A percentile compares a stretch with the other conserved stretches of the same genome.
These are phyloP conservation scores for Crossaster papposus DNA, from an alignment of 53 echinoderm and acorn worm genomes.

Conservation along the genomic window DNA sequence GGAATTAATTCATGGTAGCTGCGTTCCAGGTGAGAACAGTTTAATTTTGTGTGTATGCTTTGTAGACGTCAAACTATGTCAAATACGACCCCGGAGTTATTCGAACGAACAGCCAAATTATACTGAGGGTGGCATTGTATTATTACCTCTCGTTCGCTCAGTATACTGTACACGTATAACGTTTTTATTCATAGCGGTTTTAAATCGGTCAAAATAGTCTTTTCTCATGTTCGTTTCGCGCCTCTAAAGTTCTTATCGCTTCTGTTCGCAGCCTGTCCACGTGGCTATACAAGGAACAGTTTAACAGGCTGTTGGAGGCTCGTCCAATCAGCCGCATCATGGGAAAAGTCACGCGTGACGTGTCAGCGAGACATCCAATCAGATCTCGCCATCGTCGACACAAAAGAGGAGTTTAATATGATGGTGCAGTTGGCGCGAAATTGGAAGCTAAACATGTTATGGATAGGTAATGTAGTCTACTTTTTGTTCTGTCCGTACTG, in stretches of 20 bases:
- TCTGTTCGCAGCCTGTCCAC: conserved; percentile 17
- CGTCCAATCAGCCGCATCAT: neutral
- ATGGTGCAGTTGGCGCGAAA: neutral
- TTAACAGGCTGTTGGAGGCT: neutral
- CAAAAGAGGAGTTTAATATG: neutral
- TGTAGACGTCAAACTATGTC: neutral
- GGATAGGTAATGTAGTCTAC: conserved; percentile 30
- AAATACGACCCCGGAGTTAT: no score
- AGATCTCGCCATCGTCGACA: conserved; percentile 20
- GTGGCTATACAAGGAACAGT: neutral
- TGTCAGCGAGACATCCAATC: conserved; percentile 13
- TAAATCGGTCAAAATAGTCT: neutral
- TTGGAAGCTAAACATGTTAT: neutral
- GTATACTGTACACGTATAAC: no score
- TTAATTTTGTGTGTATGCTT: neutral
- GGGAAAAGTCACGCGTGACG: conserved; percentile 4
- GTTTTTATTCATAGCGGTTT: neutral
- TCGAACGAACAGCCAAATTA: no score
- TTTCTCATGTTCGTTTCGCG: neutral
- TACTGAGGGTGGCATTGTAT: no score
- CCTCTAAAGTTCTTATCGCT: neutral
- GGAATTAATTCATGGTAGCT: neutral
- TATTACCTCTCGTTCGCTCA: no score
- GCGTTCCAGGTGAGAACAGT: neutral
- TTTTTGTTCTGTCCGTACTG: no score